These are phyloP conservation scores for Polylopha cassiicola DNA, from an alignment of 2,888 invertebrate genomes.

Conservation along the genomic window DNA sequence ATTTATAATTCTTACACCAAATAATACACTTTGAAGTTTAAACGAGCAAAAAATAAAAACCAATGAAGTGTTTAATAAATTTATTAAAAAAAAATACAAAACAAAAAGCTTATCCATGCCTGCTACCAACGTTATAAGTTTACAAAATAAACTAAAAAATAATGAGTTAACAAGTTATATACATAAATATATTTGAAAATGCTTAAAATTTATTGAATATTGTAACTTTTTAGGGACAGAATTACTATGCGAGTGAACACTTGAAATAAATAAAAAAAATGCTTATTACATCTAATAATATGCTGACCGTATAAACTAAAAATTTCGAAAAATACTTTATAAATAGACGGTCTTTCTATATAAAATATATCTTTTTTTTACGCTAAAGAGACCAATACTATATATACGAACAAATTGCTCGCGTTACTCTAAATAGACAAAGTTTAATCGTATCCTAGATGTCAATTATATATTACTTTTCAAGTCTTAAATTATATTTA, in stretches of 20 bases:
- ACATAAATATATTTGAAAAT: constrained; percentile 45
- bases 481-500: constrained; percentile 59
- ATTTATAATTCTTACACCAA: constrained; percentile 39
- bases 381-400: constrained; percentile 32
- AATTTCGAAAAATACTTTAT: constrained; percentile 58
- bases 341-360: constrained; percentile 45
- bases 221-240: constrained; percentile 37
- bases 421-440: constrained; percentile 22
- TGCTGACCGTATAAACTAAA: constrained; percentile 43
- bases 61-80: constrained; percentile 64
- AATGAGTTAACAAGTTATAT: constrained; percentile 59
- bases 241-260: constrained; percentile 33
- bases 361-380: constrained; percentile 51
- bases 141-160: constrained; percentile 59
- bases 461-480: constrained; percentile 57
- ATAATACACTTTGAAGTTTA: constrained; percentile 22
- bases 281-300: constrained; percentile 36
- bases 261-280: constrained; percentile 34
- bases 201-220: constrained; percentile 39
- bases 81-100: constrained; percentile 70
- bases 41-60: constrained; percentile 41
- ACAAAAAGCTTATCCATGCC: constrained; percentile 60
- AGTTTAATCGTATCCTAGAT: constrained; percentile 39
- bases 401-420: constrained; percentile 10
- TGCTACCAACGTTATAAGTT: constrained; percentile 56